Percentiles rank a stretch among this genome's conserved stretches.
These are phyloP conservation scores for Paramormyrops kingsleyae DNA, from an alignment of 2,113 vertebrate species.

Conservation along the genomic window DNA sequence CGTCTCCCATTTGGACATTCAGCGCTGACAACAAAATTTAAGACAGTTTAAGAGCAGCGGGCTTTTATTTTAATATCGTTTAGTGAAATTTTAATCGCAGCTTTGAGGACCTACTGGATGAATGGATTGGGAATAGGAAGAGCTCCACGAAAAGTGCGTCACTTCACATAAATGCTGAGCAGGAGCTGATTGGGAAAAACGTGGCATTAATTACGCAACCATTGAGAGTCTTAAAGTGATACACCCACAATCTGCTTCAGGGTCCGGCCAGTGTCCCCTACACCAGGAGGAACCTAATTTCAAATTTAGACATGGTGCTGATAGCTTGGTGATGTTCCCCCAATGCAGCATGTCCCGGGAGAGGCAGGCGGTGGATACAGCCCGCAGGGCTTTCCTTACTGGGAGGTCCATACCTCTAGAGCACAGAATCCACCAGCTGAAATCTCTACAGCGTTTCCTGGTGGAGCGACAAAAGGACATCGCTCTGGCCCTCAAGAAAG, in stretches of 20 bases:
- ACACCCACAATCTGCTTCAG: background rate
- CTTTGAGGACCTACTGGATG: background rate
- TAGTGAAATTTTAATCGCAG: background rate
- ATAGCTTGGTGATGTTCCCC: background rate
- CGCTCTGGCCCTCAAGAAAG: constrained; percentile 63
- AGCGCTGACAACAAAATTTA: background rate
- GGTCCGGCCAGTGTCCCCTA: background rate
- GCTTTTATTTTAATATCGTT: background rate
- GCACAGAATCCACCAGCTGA: constrained; percentile 71
- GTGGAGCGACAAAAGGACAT: constrained; percentile 64
- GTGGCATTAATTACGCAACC: background rate
- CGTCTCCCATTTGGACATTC: background rate
- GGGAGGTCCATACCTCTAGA: constrained; percentile 67
- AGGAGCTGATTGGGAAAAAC: background rate
- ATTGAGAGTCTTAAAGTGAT: background rate
- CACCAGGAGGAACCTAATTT: background rate
- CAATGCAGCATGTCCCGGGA: constrained; percentile 59
- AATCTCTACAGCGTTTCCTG: constrained; percentile 67
- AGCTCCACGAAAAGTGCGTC: background rate
- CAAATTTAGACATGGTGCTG: background rate
- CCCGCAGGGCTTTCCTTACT: constrained; percentile 67
- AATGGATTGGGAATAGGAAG: background rate
- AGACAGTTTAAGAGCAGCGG: background rate
- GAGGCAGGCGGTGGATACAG: constrained; percentile 56
- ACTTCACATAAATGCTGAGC: background rate